Evolutionary conservation across 2,888 invertebrate species (phyloP), one percentile per base, ranked within the genome.

Genomic region (Alcis repandata): DNA sequence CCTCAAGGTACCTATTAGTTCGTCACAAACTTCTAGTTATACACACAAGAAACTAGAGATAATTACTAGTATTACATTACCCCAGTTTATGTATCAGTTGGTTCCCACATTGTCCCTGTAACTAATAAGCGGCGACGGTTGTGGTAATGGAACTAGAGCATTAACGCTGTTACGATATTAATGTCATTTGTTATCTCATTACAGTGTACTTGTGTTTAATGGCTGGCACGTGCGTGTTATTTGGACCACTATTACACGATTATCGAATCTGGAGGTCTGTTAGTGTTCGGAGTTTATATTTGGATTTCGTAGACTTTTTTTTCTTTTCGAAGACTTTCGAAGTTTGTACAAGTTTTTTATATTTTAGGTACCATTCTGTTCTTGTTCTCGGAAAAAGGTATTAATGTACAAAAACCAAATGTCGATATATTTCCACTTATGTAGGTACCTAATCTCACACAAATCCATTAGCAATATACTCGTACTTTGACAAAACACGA

Each of bases 131-230:
- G 51, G 22, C 38, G 57, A 58, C 51, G 27, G 41, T 57, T 40
- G 63, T 13, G 63, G 63, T 45, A 63, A 63, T 57, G 57, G 57
- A 52, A 52, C 45, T 20, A 46, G 52, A 38, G 17, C 52, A 52
- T 63, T 63, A 63, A 46, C 45, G 51, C 45, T 38, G 51, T 57
- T 46, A 19, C 27, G 52, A 52, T 63, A 63, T 63, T 63, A 58
- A 63, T 58, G 63, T 63, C 43, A 32, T 63, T 58, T 49, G 41
- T 54, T 60, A 60, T 61, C 17, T 40, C 40, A 41, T 43, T 53
- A 38, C 45, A 7, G 22, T 60, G 27, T 19, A n/a, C 33, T 56
- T 43, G 56, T 56, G 56, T 15, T 56, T 46, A 56, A 46, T 56
- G 56, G 43, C 19, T 13, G 19, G n/a, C 56, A 56, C 45, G 36